Evolutionary conservation across 2,797 vertebrate genomes (phyloP).

Genomic region (Remorina albescens): DNA sequence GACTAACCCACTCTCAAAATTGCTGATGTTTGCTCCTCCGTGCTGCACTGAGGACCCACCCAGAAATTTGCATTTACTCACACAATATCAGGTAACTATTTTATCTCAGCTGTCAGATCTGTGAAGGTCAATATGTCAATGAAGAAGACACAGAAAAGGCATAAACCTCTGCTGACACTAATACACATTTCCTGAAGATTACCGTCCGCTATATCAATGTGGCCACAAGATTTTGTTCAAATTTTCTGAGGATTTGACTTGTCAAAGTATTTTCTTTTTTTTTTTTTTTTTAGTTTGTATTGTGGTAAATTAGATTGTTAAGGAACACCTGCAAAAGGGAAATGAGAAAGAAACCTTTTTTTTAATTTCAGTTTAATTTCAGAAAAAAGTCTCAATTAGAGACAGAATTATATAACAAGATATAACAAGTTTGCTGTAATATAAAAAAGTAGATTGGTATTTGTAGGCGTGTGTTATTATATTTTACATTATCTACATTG

Average conservation of each 20-base stretch:
- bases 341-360: background rate
- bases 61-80: conserved; percentile 73
- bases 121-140: conserved; percentile 48
- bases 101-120: conserved; percentile 42
- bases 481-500: too few species aligned
- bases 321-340: background rate
- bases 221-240: background rate
- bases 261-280: background rate
- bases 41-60: conserved; percentile 35
- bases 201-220: background rate
- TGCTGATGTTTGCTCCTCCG: conserved; percentile 78
- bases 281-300: background rate
- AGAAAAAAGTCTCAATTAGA: background rate
- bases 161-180: conserved; percentile 2
- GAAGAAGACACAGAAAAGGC: conserved; percentile 15
- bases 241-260: background rate
- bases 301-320: background rate
- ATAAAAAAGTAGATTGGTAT: too few species aligned
- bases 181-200: too few species aligned
- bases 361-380: background rate
- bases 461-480: too few species aligned
- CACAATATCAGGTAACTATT: conserved; percentile 59
- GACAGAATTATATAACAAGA: too few species aligned
- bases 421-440: too few species aligned
- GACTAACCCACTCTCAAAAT: conserved; percentile 75